phyloP scores from a whole-genome alignment of 2,797 vertebrate genomes.

The Orientallactaga sibirica region DNA sequence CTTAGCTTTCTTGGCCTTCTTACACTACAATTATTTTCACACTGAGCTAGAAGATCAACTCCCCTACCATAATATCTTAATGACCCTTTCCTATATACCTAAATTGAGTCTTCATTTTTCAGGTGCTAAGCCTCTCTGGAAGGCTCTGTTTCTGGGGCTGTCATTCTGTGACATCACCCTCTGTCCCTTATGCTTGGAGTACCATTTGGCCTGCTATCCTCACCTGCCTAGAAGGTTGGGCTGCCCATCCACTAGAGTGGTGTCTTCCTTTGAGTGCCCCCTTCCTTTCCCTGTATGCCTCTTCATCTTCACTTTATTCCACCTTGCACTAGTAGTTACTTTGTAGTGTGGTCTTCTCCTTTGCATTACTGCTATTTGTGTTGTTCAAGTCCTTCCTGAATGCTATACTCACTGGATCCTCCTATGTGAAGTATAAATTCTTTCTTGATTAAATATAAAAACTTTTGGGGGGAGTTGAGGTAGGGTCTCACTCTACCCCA shows the following conservation, averaged over 20 bases:
- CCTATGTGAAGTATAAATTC: background rate
- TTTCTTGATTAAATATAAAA: conserved; percentile 11
- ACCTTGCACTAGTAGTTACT: background rate
- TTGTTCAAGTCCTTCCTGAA: background rate
- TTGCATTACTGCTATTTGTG: background rate
- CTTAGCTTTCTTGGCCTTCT: background rate
- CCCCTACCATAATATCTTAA: background rate
- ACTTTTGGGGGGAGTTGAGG: too few relatives aligned
- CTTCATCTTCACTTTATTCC: background rate
- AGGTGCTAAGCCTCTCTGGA: background rate
- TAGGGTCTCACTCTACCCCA: too few relatives aligned
- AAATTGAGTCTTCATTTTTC: background rate
- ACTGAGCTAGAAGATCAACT: background rate
- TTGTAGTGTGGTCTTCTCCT: background rate
- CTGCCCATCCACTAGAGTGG: background rate
- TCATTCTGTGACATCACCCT: background rate
- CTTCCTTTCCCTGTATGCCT: background rate
- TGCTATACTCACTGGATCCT: conserved; percentile 2
- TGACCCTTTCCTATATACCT: background rate
- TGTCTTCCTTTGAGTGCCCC: background rate
- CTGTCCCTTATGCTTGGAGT: background rate
- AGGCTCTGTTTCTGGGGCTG: background rate
- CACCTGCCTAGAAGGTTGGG: background rate
- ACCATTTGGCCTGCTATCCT: background rate
- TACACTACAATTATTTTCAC: too few relatives aligned